Percentiles rank a stretch among this genome's conserved stretches.
Evolutionary conservation across 2,113 vertebrate genomes (phyloP).

Genomic region (Eclectus roratus): DNA sequence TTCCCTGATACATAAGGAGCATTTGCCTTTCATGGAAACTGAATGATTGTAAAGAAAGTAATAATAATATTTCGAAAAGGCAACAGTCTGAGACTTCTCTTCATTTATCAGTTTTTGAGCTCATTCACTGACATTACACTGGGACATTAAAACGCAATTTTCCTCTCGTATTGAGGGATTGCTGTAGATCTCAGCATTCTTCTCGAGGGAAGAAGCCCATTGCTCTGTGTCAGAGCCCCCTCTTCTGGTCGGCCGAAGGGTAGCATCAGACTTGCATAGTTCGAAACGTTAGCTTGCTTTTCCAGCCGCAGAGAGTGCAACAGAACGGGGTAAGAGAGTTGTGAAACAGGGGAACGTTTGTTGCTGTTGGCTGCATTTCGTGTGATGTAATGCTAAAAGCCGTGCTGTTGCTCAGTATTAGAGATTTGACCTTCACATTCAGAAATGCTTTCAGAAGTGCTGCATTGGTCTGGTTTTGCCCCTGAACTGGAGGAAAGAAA

Average conservation of each 20-base stretch:
- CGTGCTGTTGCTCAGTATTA: neutral
- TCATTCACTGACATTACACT: neutral
- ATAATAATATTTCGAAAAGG: neutral
- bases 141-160: neutral
- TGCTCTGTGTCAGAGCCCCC: constrained; percentile 57
- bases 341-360: neutral
- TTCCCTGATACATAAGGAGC: neutral
- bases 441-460: neutral
- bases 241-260: constrained; percentile 44
- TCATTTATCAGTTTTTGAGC: neutral
- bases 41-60: neutral
- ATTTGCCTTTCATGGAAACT: neutral
- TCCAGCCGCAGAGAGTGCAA: neutral
- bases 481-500: neutral
- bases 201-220: neutral
- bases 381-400: neutral
- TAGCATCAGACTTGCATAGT: neutral
- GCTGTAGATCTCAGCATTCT: neutral
- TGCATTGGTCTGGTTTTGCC: neutral
- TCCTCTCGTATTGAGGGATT: rapidly evolving
- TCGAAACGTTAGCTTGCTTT: neutral
- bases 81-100: neutral
- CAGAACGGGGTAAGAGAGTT: neutral
- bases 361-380: neutral
- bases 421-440: neutral